phyloP scores from a whole-genome alignment of 2,888 invertebrate genomes.

The Hipparchia sbordonii region DNA sequence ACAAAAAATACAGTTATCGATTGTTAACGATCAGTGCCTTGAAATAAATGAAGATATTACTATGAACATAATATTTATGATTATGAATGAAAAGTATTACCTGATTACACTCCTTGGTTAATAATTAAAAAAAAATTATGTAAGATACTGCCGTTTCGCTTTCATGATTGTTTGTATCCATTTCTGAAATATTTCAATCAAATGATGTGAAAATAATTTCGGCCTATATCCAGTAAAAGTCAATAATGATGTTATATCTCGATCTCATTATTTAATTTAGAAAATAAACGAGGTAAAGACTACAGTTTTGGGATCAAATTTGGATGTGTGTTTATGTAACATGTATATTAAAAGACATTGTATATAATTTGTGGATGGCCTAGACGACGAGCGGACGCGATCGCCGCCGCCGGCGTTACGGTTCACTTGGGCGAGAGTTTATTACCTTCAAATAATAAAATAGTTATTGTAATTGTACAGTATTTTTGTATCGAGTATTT shows the following conservation, averaged over 20 bases:
- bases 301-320: constrained; percentile 81
- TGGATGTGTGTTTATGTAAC: constrained; percentile 80
- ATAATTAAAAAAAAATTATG: constrained; percentile 34
- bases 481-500: constrained; percentile 82
- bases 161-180: constrained; percentile 33
- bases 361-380: constrained; percentile 79
- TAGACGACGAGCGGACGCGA: constrained; percentile 58
- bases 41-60: constrained; percentile 57
- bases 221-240: constrained; percentile 65
- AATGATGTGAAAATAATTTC: constrained; percentile 47
- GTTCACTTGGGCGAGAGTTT: constrained; percentile 68
- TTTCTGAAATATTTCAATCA: constrained; percentile 38
- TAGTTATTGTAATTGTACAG: constrained; percentile 77
- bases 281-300: constrained; percentile 82
- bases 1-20: constrained; percentile 70
- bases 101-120: constrained; percentile 39
- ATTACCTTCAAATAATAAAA: constrained; percentile 74
- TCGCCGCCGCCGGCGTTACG: constrained; percentile 64
- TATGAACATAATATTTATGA: constrained; percentile 64
- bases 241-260: constrained; percentile 72
- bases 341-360: constrained; percentile 77
- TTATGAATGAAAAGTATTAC: constrained; percentile 60
- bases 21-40: constrained; percentile 79
- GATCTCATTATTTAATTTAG: constrained; percentile 83
- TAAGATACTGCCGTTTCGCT: constrained; percentile 30